A percentile compares a stretch with the other conserved stretches of the same genome.
Conservation (phyloP, 1,140 invertebrate species). For the Achatina immaculata region DNA sequence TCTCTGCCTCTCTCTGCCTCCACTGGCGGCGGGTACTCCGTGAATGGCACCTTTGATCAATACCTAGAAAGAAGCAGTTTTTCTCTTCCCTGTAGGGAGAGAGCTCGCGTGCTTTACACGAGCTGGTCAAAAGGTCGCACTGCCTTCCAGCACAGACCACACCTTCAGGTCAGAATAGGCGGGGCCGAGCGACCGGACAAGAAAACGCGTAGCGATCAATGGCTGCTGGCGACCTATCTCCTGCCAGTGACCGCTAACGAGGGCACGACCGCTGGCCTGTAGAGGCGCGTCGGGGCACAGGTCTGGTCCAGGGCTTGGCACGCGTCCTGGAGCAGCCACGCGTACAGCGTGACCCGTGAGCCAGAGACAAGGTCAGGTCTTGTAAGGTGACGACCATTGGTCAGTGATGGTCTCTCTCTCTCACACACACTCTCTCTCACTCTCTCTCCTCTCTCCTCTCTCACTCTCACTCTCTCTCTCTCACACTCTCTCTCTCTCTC, state of each 20-base stretch:
- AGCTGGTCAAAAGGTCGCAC: conserved; percentile 8
- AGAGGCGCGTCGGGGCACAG: neutral
- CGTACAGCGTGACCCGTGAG: neutral
- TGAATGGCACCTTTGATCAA: no score
- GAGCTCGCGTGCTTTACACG: conserved; percentile 5
- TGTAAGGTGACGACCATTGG: neutral
- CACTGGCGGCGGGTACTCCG: no score
- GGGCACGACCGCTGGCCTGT: neutral
- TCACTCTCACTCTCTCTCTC: no score
- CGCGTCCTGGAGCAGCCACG: neutral
- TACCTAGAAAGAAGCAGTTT: no score
- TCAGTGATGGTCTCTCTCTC: no score
- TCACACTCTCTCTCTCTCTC: no score
- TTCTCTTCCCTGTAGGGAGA: no score
- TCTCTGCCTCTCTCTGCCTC: no score
- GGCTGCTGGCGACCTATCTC: conserved; percentile 1
- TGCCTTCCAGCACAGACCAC: neutral
- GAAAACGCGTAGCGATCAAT: conserved; percentile 4
- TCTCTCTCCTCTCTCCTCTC: no score
- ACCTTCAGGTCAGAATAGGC: neutral
- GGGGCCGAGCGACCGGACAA: neutral
- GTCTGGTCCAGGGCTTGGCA: neutral
- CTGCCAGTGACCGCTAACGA: neutral
- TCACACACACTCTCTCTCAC: no score
- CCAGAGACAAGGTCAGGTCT: neutral